Base-by-base conservation (phyloP, 2,888 invertebrate species). In the Adelphocoris suturalis region DNA sequence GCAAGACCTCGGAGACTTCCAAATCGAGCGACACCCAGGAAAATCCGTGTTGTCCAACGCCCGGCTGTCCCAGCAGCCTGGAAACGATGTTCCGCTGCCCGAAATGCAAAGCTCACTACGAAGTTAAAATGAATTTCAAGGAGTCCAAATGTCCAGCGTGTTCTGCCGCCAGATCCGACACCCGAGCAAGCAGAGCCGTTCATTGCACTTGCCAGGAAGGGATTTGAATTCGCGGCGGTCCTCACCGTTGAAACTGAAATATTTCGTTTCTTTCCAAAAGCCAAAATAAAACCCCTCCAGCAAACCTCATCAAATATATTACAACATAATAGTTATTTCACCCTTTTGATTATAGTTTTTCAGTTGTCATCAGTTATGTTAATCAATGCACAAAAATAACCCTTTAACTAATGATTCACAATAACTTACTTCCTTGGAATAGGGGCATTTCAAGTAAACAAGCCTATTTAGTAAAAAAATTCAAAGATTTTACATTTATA, bases 11-110 rank as follows among this genome's bases (percentile, higher is more conserved):
- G 7, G 37, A 37, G 37, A 2, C 37, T 37, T 37, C 37, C 37
- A 37, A 37, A 37, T 7, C 37, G 7, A 7, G 2, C 37, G 7
- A 7, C 37, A 11, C 3, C 2, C 52, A 13, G 2, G 52, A 13
- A 2, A 52, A 23, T 23, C 23, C 68, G 13, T 3, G 12, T 19
- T 4, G 11, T 23, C 0, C 4, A 3, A 2, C 23, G 19, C 57
- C 46, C n/a, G 46, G 4, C 0, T 78, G 78, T 46, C 78, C 78
- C 0, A 46, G 3, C 46, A 28, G 19, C 47, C 9, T 78, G 16
- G 78, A 78, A 0, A 78, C 16, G 9, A 28, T 78, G 37, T 78
- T 28, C 19, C 37, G n/a, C n/a, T 78, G 78, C 78, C 78, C 78
- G 0, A 78, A 78, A 78, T 78, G 78, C 47, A 46, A 46, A 47